phyloP scores from a whole-genome alignment of 1,140 invertebrate species.

The Drosophila yakuba region DNA sequence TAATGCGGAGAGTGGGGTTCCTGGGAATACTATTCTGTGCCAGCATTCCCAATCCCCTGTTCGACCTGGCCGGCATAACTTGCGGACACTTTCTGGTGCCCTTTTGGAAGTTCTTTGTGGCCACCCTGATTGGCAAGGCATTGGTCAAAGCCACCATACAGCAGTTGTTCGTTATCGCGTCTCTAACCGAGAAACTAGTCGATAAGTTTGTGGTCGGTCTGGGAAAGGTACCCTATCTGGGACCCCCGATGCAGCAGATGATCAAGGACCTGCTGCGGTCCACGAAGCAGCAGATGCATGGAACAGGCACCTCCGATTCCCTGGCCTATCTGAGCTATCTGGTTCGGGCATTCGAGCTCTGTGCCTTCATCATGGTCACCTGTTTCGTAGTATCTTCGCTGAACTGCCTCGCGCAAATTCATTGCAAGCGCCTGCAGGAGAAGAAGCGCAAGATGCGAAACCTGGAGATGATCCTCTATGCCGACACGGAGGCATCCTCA shows the following conservation, averaged over 20 bases:
- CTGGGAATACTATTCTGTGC: slow-evolving; percentile 98
- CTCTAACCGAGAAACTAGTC: slow-evolving; percentile 96
- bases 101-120: slow-evolving; percentile 99
- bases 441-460: slow-evolving; percentile 31
- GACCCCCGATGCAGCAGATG: slow-evolving; percentile 92
- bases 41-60: slow-evolving; percentile 99
- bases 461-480: slow-evolving; percentile 10
- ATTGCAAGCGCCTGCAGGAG: slow-evolving; percentile 91
- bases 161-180: slow-evolving; percentile 98
- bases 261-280: slow-evolving; percentile 93
- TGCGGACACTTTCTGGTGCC: slow-evolving; percentile 99
- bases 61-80: slow-evolving; percentile 99
- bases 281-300: slow-evolving; percentile 95
- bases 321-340: slow-evolving; percentile 88
- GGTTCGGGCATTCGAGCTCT: slow-evolving; percentile 94
- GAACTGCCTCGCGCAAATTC: slow-evolving; percentile 97
- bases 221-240: slow-evolving; percentile 91
- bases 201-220: slow-evolving; percentile 90
- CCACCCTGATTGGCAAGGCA: slow-evolving; percentile 99
- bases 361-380: slow-evolving; percentile 95
- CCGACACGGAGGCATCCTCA: not conserved
- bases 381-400: slow-evolving; percentile 98
- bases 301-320: slow-evolving; percentile 37
- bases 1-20: slow-evolving; percentile 97
- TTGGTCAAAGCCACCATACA: slow-evolving; percentile 99